Conservation (phyloP, 2,797 vertebrate genomes). For the Bryconaethiops microstoma region DNA sequence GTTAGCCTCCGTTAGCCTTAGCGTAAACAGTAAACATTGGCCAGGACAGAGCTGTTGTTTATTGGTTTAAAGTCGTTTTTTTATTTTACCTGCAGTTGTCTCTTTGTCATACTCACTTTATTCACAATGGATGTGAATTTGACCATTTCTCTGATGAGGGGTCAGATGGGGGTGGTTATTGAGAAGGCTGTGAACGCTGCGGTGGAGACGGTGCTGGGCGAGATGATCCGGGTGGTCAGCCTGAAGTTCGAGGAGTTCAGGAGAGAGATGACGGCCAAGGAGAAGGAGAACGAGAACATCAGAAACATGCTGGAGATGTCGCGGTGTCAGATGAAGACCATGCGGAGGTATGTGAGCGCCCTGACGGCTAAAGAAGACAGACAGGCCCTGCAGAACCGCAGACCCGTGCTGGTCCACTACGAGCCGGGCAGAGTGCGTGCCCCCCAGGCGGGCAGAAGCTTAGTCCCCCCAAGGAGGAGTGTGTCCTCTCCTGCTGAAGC, state of each 20-base stretch:
- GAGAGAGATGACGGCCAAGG: constrained; percentile 73
- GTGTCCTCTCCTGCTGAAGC: not conserved
- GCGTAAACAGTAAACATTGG: not conserved
- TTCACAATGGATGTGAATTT: constrained; percentile 78
- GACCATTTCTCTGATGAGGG: constrained; percentile 78
- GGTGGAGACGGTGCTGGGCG: constrained; percentile 80
- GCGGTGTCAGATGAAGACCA: constrained; percentile 62
- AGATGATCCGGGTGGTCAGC: constrained; percentile 81
- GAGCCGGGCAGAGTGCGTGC: constrained; percentile 9
- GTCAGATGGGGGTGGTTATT: constrained; percentile 80
- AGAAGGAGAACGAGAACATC: constrained; percentile 79
- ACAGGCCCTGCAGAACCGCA: constrained; percentile 62
- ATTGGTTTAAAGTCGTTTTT: not conserved
- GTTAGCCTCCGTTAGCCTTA: not conserved
- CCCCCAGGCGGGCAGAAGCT: not conserved
- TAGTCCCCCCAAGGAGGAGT: not conserved
- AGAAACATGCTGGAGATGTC: constrained; percentile 75
- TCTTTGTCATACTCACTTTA: not conserved
- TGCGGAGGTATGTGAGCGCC: constrained; percentile 62
- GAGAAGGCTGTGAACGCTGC: constrained; percentile 80
- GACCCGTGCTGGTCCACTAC: constrained; percentile 18
- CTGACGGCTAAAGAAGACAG: constrained; percentile 71
- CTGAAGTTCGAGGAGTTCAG: constrained; percentile 80
- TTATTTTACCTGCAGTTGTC: not conserved
- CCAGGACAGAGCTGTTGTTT: not conserved